phyloP scores from a whole-genome alignment of 2,113 vertebrate genomes.

The Malurus alboscapulatus region DNA sequence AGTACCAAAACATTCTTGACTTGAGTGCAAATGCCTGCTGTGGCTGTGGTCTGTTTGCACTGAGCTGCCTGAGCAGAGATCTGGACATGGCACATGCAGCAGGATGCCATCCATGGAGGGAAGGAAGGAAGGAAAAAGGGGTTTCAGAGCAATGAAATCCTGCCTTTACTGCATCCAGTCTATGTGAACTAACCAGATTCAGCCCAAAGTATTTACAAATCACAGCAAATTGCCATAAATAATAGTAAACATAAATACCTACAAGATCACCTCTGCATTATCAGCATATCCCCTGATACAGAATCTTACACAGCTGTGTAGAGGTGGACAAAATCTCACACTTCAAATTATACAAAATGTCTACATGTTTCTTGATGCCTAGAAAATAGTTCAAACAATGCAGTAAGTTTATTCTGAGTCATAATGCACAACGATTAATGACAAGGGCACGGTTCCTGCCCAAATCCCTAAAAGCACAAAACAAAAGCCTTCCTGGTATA shows the following conservation, averaged over 20 bases:
- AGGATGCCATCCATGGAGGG: not conserved
- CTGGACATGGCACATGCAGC: not conserved
- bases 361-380: not conserved
- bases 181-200: not conserved
- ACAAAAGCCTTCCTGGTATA: not conserved
- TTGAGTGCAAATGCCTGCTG: accelerated
- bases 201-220: not conserved
- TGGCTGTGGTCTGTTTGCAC: not conserved
- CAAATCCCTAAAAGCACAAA: constrained; percentile 12
- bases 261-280: not conserved
- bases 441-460: not conserved
- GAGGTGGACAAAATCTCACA: not conserved
- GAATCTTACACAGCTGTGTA: not conserved
- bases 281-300: not conserved
- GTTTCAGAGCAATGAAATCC: not conserved
- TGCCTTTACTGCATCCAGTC: not conserved
- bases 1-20: not conserved
- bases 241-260: not conserved
- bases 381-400: not conserved
- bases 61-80: not conserved
- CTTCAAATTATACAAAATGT: not conserved
- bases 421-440: constrained; percentile 22
- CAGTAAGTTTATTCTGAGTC: not conserved
- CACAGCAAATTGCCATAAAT: not conserved
- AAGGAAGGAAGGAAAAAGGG: no score